Conservation (phyloP, 2,888 invertebrate genomes). For the Zele albiditarsus region DNA sequence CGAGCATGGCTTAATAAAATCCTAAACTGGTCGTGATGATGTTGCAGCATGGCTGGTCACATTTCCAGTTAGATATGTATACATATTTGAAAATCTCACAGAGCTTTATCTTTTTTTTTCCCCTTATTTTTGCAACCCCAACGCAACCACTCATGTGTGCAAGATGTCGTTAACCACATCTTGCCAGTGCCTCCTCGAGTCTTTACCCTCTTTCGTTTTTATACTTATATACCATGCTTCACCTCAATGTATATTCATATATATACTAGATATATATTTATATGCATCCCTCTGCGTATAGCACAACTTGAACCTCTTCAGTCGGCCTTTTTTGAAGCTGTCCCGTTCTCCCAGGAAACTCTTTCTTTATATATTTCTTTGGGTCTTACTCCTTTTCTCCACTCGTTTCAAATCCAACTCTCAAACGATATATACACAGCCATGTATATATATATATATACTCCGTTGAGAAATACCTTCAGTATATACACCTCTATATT, state of each 20-base stretch:
- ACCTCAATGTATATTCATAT: conserved; percentile 1
- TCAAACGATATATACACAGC: conserved; percentile 6
- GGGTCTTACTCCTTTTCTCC: conserved; percentile 24
- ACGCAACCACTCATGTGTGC: conserved; percentile 25
- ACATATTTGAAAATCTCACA: too few relatives aligned
- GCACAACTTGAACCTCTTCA: conserved; percentile 18
- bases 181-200: conserved; percentile 19
- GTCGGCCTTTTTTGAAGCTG: not conserved
- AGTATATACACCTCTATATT: not conserved
- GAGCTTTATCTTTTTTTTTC: not conserved
- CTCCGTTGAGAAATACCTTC: conserved; percentile 2
- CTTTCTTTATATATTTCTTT: conserved; percentile 12
- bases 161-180: conserved; percentile 43
- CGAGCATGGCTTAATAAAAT: too few relatives aligned
- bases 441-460: not conserved
- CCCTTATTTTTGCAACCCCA: not conserved
- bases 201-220: conserved; percentile 25
- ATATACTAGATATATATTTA: conserved; percentile 6
- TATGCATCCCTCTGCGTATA: conserved; percentile 17
- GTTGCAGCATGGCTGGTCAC: too few relatives aligned
- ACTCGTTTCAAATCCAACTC: conserved; percentile 28
- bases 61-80: too few relatives aligned
- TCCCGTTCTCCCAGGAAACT: not conserved
- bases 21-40: too few relatives aligned
- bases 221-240: not conserved